These are phyloP conservation scores for Clunio marinus DNA, from an alignment of 2,888 invertebrate species.

Conservation along the genomic window DNA sequence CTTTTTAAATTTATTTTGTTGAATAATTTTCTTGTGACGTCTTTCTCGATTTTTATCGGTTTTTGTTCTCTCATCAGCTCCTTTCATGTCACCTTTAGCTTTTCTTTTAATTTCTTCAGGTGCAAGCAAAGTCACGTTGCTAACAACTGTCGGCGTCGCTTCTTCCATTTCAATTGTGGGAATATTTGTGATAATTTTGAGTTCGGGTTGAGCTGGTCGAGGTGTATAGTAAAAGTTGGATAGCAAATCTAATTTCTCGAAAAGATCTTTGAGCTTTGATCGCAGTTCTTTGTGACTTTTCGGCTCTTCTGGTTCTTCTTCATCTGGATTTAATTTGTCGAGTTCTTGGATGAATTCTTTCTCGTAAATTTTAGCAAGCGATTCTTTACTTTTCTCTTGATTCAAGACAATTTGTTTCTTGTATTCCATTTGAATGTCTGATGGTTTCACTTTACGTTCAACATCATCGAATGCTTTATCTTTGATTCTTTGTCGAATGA, in stretches of 20 bases:
- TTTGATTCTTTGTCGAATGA: slow-evolving; percentile 87
- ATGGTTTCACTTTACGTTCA: slow-evolving; percentile 76
- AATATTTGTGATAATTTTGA: slow-evolving; percentile 84
- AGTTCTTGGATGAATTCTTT: slow-evolving; percentile 72
- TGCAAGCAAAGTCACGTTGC: slow-evolving; percentile 78
- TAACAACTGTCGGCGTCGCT: slow-evolving; percentile 85
- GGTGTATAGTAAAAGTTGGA: slow-evolving; percentile 95
- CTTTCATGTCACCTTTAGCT: slow-evolving; percentile 57
- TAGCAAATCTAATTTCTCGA: slow-evolving; percentile 83
- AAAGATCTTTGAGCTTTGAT: slow-evolving; percentile 68
- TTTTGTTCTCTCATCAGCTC: slow-evolving; percentile 72
- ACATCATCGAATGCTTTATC: slow-evolving; percentile 95
- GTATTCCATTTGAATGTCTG: slow-evolving; percentile 75
- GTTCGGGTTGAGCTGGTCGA: slow-evolving; percentile 75
- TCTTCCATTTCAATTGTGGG: slow-evolving; percentile 93
- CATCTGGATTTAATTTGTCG: slow-evolving; percentile 57
- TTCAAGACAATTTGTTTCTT: slow-evolving; percentile 84
- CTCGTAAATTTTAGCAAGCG: slow-evolving; percentile 92
- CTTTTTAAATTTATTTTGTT: slow-evolving; percentile 56
- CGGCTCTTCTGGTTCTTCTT: slow-evolving; percentile 62
- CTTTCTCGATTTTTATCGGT: slow-evolving; percentile 88
- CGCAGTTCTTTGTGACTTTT: slow-evolving; percentile 75
- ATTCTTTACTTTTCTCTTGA: slow-evolving; percentile 90
- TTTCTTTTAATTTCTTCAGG: slow-evolving; percentile 82
- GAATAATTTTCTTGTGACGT: slow-evolving; percentile 77